Evolutionary conservation across 1,140 invertebrate species (phyloP), one percentile per base, ranked within the genome.

Genomic region (Drosophila neocordata): DNA sequence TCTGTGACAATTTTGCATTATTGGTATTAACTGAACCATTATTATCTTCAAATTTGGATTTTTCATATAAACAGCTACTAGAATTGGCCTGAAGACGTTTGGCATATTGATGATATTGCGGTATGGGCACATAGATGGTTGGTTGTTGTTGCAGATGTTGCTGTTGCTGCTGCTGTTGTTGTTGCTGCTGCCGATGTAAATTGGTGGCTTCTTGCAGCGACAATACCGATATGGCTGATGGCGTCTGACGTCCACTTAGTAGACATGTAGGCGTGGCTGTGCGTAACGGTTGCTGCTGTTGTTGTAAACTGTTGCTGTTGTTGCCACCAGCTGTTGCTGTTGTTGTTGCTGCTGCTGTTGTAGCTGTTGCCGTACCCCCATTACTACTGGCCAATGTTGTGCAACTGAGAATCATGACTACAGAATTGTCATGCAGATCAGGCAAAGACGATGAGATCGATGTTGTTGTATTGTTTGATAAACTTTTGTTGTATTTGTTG

Each of bases 331-430:
- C 51, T 66, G 56, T 64, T 18, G 71, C 38, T 34, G 69, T 34
- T 31, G 61, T 20, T 1, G 71, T 41, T 15, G 61, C 31, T 53
- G 64, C 66, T 57, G 65, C 22, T 18, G 63, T 63, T 51, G 66
- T 59, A 35, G 70, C 62, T 24, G 64, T 52, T 34, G 73, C 60
- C 44, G 52, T 65, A 37, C 34, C 63, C 41, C 74, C 84, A 75
- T 71, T 85, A n/a, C 41, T 48, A 74, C 76, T 90, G n/a, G 80
- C 76, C 27, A 91, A 67, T 63, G 90, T 90, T 15, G 90, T 91
- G 65, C 90, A 91, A 64, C 90, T 91, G n/a, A 91, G 75, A 31
- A 91, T 91, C 90, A 91, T 91, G 59, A 91, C 90, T 75, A 79
- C 81, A 52, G 90, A 90, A 56, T 90, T 77, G 55, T 91, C 79